Conservation (phyloP, 2,113 vertebrate species). For the Siniperca knerii region DNA sequence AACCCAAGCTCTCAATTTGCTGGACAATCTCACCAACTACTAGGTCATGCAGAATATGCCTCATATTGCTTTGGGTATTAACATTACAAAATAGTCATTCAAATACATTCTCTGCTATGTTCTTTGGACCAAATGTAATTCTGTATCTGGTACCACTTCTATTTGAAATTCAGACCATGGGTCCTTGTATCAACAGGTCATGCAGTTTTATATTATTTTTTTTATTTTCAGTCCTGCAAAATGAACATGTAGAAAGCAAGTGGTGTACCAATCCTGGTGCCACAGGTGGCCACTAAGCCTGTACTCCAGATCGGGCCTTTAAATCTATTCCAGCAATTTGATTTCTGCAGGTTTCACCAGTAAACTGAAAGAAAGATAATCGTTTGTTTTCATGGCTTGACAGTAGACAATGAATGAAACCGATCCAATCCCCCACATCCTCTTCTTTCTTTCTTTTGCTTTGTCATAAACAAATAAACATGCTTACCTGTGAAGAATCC, state of each 20-base stretch:
- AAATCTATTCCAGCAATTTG: slow-evolving; percentile 46
- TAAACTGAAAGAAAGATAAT: slow-evolving; percentile 32
- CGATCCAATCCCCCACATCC: slow-evolving; percentile 18
- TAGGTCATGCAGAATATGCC: neutral
- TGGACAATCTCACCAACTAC: neutral
- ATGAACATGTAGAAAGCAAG: slow-evolving; percentile 18
- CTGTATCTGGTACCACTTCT: neutral
- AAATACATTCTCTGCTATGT: neutral
- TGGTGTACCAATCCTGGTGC: slow-evolving; percentile 5
- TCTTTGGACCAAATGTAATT: neutral
- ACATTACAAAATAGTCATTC: neutral
- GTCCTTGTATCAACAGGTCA: slow-evolving; percentile 11
- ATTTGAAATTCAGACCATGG: neutral
- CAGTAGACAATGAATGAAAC: slow-evolving; percentile 43
- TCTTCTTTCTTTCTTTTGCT: slow-evolving; percentile 1
- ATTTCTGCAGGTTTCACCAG: slow-evolving; percentile 31
- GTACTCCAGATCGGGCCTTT: slow-evolving; percentile 32
- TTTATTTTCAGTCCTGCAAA: slow-evolving; percentile 22
- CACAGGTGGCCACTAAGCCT: slow-evolving; percentile 36
- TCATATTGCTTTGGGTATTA: neutral
- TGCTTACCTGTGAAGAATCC: slow-evolving; percentile 24
- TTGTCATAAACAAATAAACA: slow-evolving; percentile 19
- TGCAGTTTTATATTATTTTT: slow-evolving; percentile 7
- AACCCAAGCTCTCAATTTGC: neutral
- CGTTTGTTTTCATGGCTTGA: slow-evolving; percentile 41